These are phyloP conservation scores for Ips typographus DNA, from an alignment of 1,140 invertebrate genomes.

Conservation along the genomic window DNA sequence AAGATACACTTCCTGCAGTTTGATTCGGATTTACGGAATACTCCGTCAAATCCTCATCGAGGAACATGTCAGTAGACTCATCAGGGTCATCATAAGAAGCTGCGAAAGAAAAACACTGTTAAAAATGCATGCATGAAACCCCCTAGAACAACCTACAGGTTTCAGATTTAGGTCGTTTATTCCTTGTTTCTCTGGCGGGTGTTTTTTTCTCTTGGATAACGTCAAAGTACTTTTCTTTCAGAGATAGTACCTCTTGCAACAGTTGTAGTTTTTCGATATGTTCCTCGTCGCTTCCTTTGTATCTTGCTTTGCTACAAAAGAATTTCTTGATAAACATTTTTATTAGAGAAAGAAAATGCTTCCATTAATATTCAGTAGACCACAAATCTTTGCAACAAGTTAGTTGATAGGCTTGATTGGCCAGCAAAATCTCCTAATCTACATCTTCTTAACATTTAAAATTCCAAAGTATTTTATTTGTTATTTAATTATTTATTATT, in stretches of 20 bases:
- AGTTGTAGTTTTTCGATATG: slow-evolving; percentile 31
- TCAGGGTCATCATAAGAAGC: slow-evolving; percentile 28
- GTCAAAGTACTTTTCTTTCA: slow-evolving; percentile 35
- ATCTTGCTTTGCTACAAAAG: slow-evolving; percentile 28
- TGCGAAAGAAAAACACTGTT: neutral
- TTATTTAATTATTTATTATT: no score
- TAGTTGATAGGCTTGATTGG: no score
- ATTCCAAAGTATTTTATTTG: no score
- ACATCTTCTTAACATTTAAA: no score
- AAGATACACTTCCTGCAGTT: slow-evolving; percentile 10
- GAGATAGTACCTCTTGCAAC: slow-evolving; percentile 23
- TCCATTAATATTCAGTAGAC: no score
- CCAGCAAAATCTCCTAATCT: no score
- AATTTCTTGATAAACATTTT: neutral
- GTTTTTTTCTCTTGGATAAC: slow-evolving; percentile 29
- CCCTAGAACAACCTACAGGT: slow-evolving; percentile 11
- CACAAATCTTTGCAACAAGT: no score
- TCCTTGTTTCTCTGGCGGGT: neutral
- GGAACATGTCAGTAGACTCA: slow-evolving; percentile 31
- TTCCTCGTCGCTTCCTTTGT: slow-evolving; percentile 33
- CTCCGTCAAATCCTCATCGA: slow-evolving; percentile 31
- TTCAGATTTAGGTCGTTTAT: slow-evolving; percentile 24
- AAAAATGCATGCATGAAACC: no score
- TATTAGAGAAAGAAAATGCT: neutral
- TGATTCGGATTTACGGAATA: neutral